phyloP scores from a whole-genome alignment of 1,140 invertebrate species.

The Cyphomyrmex costatus region DNA sequence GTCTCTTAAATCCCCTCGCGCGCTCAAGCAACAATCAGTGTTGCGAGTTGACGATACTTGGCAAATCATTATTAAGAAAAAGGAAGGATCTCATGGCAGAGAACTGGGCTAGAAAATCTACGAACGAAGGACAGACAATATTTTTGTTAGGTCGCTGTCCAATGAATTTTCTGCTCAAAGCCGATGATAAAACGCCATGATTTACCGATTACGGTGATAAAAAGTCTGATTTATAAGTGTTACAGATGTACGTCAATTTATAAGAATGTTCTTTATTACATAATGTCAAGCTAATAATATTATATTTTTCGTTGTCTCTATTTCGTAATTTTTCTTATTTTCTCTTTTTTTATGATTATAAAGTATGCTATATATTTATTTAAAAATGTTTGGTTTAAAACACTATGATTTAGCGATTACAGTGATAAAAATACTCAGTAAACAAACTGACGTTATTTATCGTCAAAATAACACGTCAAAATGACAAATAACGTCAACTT shows the following conservation, averaged over 20 bases:
- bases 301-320: conserved; percentile 1
- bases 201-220: background rate
- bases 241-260: background rate
- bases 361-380: no score
- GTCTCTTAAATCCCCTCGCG: background rate
- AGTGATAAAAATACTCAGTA: no score
- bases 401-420: no score
- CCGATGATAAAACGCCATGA: background rate
- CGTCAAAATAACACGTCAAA: no score
- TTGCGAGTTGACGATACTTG: background rate
- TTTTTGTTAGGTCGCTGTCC: conserved; percentile 7
- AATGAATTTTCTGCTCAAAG: background rate
- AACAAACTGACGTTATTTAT: no score
- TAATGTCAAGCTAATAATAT: background rate
- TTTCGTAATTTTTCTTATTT: no score
- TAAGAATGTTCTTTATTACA: background rate
- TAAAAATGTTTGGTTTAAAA: no score
- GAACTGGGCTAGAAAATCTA: background rate
- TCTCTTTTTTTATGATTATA: no score
- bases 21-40: background rate
- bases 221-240: background rate
- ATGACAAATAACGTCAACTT: no score
- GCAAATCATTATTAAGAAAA: conserved; percentile 38
- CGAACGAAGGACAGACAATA: background rate
- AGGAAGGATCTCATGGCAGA: background rate